Percentiles rank a stretch among this genome's conserved stretches.
phyloP scores from a whole-genome alignment of 2,797 vertebrate genomes.

The Falco novaeseelandiae region DNA sequence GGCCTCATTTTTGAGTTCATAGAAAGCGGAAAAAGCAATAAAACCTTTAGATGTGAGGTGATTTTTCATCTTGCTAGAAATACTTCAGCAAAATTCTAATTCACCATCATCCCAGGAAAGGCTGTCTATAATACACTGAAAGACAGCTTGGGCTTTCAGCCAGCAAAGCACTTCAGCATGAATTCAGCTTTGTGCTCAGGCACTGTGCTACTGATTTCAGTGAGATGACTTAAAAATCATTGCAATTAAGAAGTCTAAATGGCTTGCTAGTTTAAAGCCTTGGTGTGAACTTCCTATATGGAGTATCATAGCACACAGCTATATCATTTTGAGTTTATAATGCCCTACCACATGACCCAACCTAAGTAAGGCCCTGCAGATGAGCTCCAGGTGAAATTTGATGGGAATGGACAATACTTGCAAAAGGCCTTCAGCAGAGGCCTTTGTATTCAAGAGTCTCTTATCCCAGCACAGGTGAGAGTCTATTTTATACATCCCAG shows the following conservation, averaged over 20 bases:
- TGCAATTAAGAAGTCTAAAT: slow-evolving; percentile 27
- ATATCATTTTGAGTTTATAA: neutral
- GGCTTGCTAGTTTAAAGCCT: neutral
- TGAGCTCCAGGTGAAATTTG: slow-evolving; percentile 37
- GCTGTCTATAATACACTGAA: slow-evolving; percentile 21
- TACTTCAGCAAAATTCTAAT: slow-evolving; percentile 48
- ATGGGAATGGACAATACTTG: slow-evolving; percentile 6
- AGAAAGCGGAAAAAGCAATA: slow-evolving; percentile 58
- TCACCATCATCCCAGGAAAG: slow-evolving; percentile 36
- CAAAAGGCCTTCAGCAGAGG: slow-evolving; percentile 21
- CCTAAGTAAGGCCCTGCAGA: neutral
- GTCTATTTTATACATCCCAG: slow-evolving; percentile 56
- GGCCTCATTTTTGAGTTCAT: slow-evolving; percentile 34
- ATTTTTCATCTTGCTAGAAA: slow-evolving; percentile 63
- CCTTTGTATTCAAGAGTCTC: slow-evolving; percentile 24
- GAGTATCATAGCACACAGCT: neutral
- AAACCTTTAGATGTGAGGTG: slow-evolving; percentile 25
- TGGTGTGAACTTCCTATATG: neutral
- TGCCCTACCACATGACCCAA: neutral
- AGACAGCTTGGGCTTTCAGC: slow-evolving; percentile 53
- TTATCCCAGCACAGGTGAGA: slow-evolving; percentile 56
- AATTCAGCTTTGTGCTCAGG: slow-evolving; percentile 34
- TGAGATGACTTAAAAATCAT: neutral
- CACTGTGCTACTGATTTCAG: neutral
- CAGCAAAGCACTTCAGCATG: slow-evolving; percentile 56